Evolutionary conservation across 2,888 invertebrate genomes (phyloP).

Genomic region (Apodemia duryi): DNA sequence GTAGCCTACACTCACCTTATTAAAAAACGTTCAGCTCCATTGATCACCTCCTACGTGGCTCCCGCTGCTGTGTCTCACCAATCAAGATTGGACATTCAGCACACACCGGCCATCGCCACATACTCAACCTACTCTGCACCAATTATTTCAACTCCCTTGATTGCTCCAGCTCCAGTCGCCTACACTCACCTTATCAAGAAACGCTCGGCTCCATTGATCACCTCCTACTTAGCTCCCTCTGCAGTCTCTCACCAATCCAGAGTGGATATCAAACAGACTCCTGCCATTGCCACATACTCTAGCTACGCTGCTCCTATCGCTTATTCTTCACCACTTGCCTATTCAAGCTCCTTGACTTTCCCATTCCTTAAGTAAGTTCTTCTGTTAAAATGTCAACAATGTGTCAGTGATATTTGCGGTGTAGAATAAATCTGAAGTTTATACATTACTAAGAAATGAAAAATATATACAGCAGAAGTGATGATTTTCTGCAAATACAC

Average conservation of each 20-base stretch:
- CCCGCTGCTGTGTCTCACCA: conserved; percentile 47
- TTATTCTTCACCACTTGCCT: conserved; percentile 34
- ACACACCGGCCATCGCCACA: conserved; percentile 39
- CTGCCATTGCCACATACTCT: conserved; percentile 40
- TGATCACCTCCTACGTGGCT: conserved; percentile 39
- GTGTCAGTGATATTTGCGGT: not conserved
- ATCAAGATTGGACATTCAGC: conserved; percentile 45
- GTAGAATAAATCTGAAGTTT: not conserved
- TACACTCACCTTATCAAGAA: conserved; percentile 54
- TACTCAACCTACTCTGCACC: conserved; percentile 39
- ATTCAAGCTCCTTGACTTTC: conserved; percentile 24
- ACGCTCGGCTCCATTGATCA: conserved; percentile 41
- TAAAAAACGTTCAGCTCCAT: conserved; percentile 50
- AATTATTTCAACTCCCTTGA: conserved; percentile 40
- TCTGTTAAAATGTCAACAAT: not conserved
- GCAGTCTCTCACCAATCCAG: conserved; percentile 47
- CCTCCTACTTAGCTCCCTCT: conserved; percentile 44
- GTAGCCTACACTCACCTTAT: conserved; percentile 48
- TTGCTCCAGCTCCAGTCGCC: conserved; percentile 41
- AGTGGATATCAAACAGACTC: conserved; percentile 41
- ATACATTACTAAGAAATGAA: not conserved
- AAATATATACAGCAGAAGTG: not conserved
- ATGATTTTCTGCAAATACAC: not conserved
- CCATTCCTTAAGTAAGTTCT: conserved; percentile 26
- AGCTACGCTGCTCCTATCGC: conserved; percentile 35